phyloP scores from a whole-genome alignment of 2,888 invertebrate species.

The Philonicus albiceps region DNA sequence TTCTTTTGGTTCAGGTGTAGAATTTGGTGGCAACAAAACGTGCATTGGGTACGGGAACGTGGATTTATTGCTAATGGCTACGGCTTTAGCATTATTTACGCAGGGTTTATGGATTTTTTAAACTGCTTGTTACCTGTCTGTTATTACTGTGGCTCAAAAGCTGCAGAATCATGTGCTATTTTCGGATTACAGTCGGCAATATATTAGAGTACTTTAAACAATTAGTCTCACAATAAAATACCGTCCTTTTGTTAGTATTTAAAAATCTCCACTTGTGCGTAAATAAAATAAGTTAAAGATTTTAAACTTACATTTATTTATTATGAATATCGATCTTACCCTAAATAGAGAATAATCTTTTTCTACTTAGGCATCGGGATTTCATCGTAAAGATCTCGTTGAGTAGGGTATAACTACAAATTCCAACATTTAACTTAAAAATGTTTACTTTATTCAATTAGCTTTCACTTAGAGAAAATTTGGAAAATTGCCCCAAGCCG shows the following conservation, averaged over 20 bases:
- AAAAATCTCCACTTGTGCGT: not conserved
- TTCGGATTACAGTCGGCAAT: no score
- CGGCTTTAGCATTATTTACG: no score
- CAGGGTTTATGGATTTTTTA: not conserved
- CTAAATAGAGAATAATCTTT: no score
- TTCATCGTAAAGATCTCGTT: no score
- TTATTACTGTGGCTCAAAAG: not conserved
- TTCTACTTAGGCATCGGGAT: no score
- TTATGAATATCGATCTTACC: not conserved
- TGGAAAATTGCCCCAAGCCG: not conserved
- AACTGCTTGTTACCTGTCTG: not conserved
- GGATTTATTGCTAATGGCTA: not conserved
- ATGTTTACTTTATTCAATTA: not conserved
- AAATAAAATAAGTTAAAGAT: not conserved
- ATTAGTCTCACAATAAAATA: no score
- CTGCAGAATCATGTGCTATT: not conserved
- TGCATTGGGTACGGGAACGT: not conserved
- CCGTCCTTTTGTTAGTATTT: not conserved
- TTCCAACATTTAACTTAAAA: not conserved
- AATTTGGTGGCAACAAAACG: not conserved
- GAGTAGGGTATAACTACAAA: no score
- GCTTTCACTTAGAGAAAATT: not conserved
- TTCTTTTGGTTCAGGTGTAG: not conserved
- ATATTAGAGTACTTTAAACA: no score
- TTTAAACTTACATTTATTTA: no score